These are phyloP conservation scores for Bugula neritina DNA, from an alignment of 2,888 invertebrate species.

Conservation along the genomic window DNA sequence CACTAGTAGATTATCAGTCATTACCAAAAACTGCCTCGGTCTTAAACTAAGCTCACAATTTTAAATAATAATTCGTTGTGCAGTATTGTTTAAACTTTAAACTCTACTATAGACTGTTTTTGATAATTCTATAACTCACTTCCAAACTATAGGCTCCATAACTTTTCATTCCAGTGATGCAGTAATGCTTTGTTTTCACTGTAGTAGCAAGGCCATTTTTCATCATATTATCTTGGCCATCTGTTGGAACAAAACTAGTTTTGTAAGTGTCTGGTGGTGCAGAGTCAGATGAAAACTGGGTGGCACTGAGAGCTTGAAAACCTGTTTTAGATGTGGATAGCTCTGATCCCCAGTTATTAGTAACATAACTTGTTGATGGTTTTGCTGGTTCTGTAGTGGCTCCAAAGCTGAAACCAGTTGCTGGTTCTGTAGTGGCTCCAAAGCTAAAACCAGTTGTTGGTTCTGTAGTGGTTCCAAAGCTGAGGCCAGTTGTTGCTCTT, in stretches of 20 bases:
- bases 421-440: neutral
- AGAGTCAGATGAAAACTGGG: too few species aligned
- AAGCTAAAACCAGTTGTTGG: neutral
- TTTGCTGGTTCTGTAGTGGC: neutral
- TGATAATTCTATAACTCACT: neutral
- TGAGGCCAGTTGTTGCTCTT: neutral
- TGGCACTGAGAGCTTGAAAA: too few species aligned
- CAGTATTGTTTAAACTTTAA: too few species aligned
- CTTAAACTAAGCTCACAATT: too few species aligned
- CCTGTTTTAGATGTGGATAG: too few species aligned
- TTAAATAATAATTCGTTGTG: too few species aligned
- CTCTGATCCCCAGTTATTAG: too few species aligned
- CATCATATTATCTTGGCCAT: constrained; percentile 15
- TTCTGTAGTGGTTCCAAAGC: neutral
- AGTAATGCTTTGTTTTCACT: constrained; percentile 20
- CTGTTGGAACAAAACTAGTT: neutral
- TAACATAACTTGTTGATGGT: neutral
- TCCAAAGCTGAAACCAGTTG: neutral
- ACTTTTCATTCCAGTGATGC: constrained; percentile 4
- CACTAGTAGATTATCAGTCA: too few species aligned
- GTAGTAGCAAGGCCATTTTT: neutral
- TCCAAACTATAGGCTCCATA: neutral
- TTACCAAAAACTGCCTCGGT: too few species aligned
- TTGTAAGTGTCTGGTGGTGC: too few species aligned
- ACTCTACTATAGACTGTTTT: too few species aligned